Conservation (phyloP, 1,140 invertebrate genomes). For the Rhopalosiphum padi region DNA sequence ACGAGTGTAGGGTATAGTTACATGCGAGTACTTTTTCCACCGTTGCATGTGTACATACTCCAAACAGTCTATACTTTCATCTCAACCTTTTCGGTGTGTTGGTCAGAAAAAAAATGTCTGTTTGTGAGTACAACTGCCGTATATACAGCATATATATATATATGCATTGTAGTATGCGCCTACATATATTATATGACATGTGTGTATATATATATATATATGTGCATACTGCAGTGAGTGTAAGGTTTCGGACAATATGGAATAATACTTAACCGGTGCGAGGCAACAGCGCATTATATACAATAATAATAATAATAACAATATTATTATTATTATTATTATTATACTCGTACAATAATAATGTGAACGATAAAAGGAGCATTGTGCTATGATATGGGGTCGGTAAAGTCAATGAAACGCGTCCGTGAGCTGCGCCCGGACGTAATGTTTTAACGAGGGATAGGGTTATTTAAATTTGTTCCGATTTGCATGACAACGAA, state of each 20-base stretch:
- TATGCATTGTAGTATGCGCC: not conserved
- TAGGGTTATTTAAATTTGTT: conserved; percentile 57
- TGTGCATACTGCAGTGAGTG: not conserved
- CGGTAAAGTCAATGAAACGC: conserved; percentile 53
- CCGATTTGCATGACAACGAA: conserved; percentile 51
- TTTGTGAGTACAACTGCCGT: not conserved
- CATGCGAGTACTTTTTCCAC: not conserved
- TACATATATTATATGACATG: too few species aligned
- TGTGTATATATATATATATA: too few species aligned
- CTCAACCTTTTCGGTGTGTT: not conserved
- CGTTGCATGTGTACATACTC: too few species aligned
- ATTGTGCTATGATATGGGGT: conserved; percentile 1
- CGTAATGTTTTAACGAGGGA: conserved; percentile 51
- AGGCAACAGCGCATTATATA: not conserved
- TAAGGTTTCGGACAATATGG: not conserved
- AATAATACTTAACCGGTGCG: not conserved
- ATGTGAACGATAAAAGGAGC: conserved; percentile 46
- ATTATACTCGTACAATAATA: conserved; percentile 17
- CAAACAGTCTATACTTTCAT: not conserved
- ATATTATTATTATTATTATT: conserved; percentile 33
- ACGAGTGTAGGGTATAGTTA: not conserved
- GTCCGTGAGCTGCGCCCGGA: conserved; percentile 22
- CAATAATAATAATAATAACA: not conserved
- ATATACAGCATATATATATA: not conserved
- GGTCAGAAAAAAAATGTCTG: not conserved